Base-by-base conservation (phyloP, 2,797 vertebrate species). In the Periophthalmus magnuspinnatus region DNA sequence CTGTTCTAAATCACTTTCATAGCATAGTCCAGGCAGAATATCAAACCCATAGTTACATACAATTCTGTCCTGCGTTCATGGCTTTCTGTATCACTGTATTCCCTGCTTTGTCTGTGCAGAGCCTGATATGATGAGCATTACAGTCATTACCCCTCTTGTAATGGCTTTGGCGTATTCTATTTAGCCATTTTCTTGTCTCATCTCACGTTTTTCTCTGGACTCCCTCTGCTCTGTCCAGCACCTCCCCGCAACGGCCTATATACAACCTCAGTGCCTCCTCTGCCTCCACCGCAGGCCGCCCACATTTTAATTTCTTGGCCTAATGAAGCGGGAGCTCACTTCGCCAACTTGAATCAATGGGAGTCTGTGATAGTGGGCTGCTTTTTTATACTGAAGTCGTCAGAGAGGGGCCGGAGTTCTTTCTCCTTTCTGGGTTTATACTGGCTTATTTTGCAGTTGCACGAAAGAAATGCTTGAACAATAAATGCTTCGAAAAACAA, bases 271-370 rank as follows among this genome's bases (percentile, higher is more conserved):
- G 54, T 73, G 17, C 76, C 63, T 36, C 70, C 76, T 76, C 75
- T 72, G 69, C 71, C 76, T 76, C 72, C 84, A 61, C 79, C 68
- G 17, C 80, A 81, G 78, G 86, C 86, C 75, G 32, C 85, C 86
- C 81, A 81, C 84, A 85, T 94, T 92, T 94, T 92, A 92, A 94
- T 94, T 93, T 93, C 90, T 92, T 92, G 91, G 92, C 90, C 90
- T 93, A 93, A 93, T 94, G 93, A 94, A 93, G 89, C 90, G 79
- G 69, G 78, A 83, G 80, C 78, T 71, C 72, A 74, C 77, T 75
- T 74, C 69, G 67, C 72, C 83, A 87, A 79, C 77, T 81, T 54
- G 79, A 92, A 88, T 91, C 88, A 84, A 85, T 84, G 85, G 84
- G 81, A 78, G 75, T 74, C 84, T 87, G 80, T 64, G 33, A 65